Evolutionary conservation across 1,140 invertebrate genomes (phyloP).

Genomic region (Saccostrea echinata): DNA sequence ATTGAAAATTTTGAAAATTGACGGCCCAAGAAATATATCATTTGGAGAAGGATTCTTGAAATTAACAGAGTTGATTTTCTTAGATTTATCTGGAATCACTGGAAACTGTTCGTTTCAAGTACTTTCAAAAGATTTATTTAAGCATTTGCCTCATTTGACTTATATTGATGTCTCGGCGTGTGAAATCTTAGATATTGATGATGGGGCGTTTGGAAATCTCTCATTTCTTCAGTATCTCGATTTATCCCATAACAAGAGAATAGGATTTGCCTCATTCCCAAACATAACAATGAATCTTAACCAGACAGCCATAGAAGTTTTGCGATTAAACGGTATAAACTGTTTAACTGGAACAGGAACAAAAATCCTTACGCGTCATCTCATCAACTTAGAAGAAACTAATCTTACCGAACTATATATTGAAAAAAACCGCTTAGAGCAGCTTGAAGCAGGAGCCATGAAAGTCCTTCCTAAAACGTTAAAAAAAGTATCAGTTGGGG

Average conservation of each 20-base stretch:
- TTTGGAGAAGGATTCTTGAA: not conserved
- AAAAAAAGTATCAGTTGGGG: not conserved
- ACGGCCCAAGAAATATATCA: not conserved
- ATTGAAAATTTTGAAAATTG: not conserved
- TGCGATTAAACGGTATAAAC: not conserved
- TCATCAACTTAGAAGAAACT: not conserved
- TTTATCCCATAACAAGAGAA: not conserved
- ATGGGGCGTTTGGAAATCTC: not conserved
- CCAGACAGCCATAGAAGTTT: not conserved
- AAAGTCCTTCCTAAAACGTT: not conserved
- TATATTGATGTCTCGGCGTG: not conserved
- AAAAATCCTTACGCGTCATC: not conserved
- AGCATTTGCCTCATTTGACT: not conserved
- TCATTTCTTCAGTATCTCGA: not conserved
- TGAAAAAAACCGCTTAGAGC: not conserved
- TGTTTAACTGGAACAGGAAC: not conserved
- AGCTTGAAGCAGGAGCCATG: not conserved
- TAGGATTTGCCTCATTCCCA: not conserved
- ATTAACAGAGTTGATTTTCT: not conserved
- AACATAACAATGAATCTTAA: not conserved
- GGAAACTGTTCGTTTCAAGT: not conserved
- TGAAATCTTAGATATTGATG: not conserved
- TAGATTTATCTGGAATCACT: constrained; percentile 1
- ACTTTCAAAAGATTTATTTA: not conserved
- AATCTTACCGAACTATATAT: not conserved